Evolutionary conservation across 2,113 vertebrate genomes (phyloP).

Genomic region (Lepidiolamprologus cunningtoni): DNA sequence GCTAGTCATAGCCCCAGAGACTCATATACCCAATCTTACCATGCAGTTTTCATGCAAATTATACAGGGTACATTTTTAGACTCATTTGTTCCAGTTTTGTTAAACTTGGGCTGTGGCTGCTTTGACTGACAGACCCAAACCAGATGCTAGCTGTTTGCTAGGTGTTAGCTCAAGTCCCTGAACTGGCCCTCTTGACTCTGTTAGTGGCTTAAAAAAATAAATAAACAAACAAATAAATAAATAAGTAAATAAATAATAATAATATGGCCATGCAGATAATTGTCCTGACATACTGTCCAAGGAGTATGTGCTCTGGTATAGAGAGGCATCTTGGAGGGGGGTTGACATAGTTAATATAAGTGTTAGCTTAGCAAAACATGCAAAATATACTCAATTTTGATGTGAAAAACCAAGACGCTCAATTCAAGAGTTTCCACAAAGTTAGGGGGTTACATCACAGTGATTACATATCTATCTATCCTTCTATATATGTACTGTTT

Average conservation of each 20-base stretch:
- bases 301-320: neutral
- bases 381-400: neutral
- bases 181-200: neutral
- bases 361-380: neutral
- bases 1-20: neutral
- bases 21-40: neutral
- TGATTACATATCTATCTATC: neutral
- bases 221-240: too few species aligned
- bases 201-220: neutral
- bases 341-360: neutral
- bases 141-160: neutral
- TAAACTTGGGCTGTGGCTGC: neutral
- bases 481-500: neutral
- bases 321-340: neutral
- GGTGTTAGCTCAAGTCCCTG: neutral
- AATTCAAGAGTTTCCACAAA: neutral
- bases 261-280: neutral
- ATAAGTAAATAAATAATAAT: neutral
- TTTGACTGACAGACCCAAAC: neutral
- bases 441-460: neutral
- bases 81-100: neutral
- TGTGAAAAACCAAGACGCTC: neutral
- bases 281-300: neutral
- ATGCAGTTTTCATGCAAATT: neutral
- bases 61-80: neutral